Percentiles rank a stretch among this genome's conserved stretches.
Conservation (phyloP, 30 jellyfish, hydroid and myxozoan genomes). For the Mastigias papua region DNA sequence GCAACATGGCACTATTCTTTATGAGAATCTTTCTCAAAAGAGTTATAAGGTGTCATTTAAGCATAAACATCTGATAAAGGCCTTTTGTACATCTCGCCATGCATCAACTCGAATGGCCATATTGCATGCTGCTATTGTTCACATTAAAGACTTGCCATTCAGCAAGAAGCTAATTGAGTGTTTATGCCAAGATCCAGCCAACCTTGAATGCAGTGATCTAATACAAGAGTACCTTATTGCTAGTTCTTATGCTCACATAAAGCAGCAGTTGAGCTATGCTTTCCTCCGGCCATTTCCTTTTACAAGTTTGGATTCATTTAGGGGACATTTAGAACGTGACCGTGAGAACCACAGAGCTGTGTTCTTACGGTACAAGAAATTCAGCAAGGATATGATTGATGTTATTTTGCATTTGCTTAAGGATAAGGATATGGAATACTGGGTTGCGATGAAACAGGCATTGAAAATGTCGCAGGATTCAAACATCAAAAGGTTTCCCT, state of each 20-base stretch:
- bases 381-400: slow-evolving; percentile 53
- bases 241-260: slow-evolving; percentile 77
- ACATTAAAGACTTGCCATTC: slow-evolving; percentile 67
- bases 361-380: slow-evolving; percentile 66
- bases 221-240: slow-evolving; percentile 82
- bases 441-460: slow-evolving; percentile 55
- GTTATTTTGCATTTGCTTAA: slow-evolving; percentile 67
- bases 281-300: slow-evolving; percentile 79
- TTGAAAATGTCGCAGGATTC: slow-evolving; percentile 52
- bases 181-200: slow-evolving; percentile 93
- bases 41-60: slow-evolving; percentile 62
- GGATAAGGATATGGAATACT: slow-evolving; percentile 32
- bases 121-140: slow-evolving; percentile 84
- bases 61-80: slow-evolving; percentile 20
- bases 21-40: slow-evolving; percentile 67
- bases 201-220: slow-evolving; percentile 76
- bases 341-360: slow-evolving; percentile 66
- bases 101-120: slow-evolving; percentile 78
- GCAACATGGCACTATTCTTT: slow-evolving; percentile 58
- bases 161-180: slow-evolving; percentile 77
- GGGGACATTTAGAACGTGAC: slow-evolving; percentile 88
- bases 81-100: slow-evolving; percentile 68
- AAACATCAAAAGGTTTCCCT: slow-evolving; percentile 65
- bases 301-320: slow-evolving; percentile 65
- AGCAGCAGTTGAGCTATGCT: slow-evolving; percentile 43